Evolutionary conservation across 2,888 invertebrate species (phyloP), one percentile per base, ranked within the genome.

Genomic region (Perithous albicinctus): DNA sequence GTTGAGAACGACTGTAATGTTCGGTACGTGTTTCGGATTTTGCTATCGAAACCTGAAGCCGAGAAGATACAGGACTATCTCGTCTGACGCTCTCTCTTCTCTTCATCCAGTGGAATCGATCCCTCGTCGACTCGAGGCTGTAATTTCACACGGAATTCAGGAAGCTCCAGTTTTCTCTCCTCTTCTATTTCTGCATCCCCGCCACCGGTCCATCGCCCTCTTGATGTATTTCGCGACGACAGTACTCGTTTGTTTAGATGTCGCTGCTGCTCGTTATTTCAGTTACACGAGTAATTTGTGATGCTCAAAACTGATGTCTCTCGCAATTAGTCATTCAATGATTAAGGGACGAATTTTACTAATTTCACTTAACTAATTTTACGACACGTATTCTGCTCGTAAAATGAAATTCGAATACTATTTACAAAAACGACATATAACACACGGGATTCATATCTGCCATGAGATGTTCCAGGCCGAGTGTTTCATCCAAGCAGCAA

Each of bases 101-200:
- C 59, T 59, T 15, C 2, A 51, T 51, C 18, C 59, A 35, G 32
- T 18, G 59, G 15, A 15, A 59, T 59, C 59, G 59, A 59, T 59
- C 59, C 32, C 59, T 35, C 59, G 32, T 59, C 59, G 32, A 32
- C 18, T 35, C 59, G 32, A 18, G 59, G 15, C 15, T 59, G 59
- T 59, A 59, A 59, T 59, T 59, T 59, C 59, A 59, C 59, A 18
- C 59, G 32, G 59, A 59, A 35, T 59, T 59, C 59, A 29, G 59
- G 35, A 59, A 59, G 32, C 59, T 32, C 18, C 8, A 32, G 59
- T 59, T 32, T 59, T 56, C 20, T 2, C 12, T n/a, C n/a, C n/a
- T n/a, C n/a, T n/a, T n/a, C n/a, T n/a, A n/a, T n/a, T n/a, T n/a
- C n/a, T n/a, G n/a, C n/a, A n/a, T n/a, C n/a, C n/a, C n/a, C n/a